Evolutionary conservation across 2,888 invertebrate genomes (phyloP).

Genomic region (Campaea margaritaria): DNA sequence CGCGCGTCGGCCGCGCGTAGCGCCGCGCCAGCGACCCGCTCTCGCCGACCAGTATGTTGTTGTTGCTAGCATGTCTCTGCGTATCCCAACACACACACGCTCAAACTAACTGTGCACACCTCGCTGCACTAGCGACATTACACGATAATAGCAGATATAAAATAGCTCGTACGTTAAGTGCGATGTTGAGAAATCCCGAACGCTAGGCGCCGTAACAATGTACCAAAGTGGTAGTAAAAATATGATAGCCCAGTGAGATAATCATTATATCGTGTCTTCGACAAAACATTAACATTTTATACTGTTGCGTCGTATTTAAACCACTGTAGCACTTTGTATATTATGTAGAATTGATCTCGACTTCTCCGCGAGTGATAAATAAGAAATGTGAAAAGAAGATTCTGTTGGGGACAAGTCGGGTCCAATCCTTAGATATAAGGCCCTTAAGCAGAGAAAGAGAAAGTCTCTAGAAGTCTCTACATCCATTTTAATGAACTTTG

Average conservation of each 20-base stretch:
- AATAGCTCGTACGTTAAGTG: conserved; percentile 27
- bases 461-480: conserved; percentile 29
- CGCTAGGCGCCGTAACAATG: conserved; percentile 46
- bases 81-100: conserved; percentile 78
- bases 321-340: conserved; percentile 61
- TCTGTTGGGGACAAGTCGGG: no score
- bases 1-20: conserved; percentile 73
- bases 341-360: not conserved
- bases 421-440: conserved; percentile 40
- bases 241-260: conserved; percentile 26
- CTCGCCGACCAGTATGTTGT: conserved; percentile 83
- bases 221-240: conserved; percentile 54
- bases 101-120: conserved; percentile 75
- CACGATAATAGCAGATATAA: conserved; percentile 24
- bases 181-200: conserved; percentile 20
- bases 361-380: no score
- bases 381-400: no score
- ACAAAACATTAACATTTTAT: conserved; percentile 23
- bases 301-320: conserved; percentile 28
- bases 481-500: conserved; percentile 32
- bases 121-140: conserved; percentile 46
- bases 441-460: conserved; percentile 60
- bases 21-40: conserved; percentile 81
- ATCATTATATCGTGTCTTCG: conserved; percentile 24
- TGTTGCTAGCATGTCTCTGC: conserved; percentile 86